Base-by-base conservation (phyloP, 1,140 invertebrate genomes). In the Liolophura sinensis region DNA sequence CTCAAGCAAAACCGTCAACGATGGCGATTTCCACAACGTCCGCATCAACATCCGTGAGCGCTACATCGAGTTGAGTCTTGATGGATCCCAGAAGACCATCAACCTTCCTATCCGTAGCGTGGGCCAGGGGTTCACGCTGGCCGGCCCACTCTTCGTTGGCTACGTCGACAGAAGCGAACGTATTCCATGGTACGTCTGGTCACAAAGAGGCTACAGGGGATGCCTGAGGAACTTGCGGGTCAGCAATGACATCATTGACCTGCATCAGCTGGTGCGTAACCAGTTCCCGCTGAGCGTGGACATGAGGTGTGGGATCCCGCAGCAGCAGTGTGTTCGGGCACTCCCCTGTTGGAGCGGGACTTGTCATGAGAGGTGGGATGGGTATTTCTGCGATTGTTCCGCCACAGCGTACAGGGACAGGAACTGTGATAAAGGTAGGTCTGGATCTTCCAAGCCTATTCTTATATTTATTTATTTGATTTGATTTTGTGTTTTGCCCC, bases 141-240 rank as follows among this genome's bases (percentile, higher is more conserved):
- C 27, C 18, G 64, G 60, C 0, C 20, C 47, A 14, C 9, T 76
- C 25, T 72, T 72, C 57, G 60, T 76, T 11, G 73, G 58, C 16
- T 57, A 60, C 12, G 63, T 67, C 22, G 65, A 73, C 46, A 61
- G 72, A 46, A 56, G 51, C 18, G 25, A 24, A 1, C 57, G 59
- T 18, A 56, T 78, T 16, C 79, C 81, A 6, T 81, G 79, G 81
- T 52, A 75, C 15, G 52, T 79, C 0, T 81, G 75, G 73, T 65
- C 77, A 4, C 60, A 75, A 14, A 68, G 73, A 46, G 73, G 74
- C 25, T 82, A 76, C 62, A 71, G 67, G 16, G 81, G 81, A 1
- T 82, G 81, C 60, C 47, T 82, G 1, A 69, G 72, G 55, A 71
- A 75, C 40, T 31, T 79, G 48, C 50, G 65, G 63, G 63, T 80